Conservation (phyloP, 2,888 invertebrate species). For the Plagodis dolabraria region DNA sequence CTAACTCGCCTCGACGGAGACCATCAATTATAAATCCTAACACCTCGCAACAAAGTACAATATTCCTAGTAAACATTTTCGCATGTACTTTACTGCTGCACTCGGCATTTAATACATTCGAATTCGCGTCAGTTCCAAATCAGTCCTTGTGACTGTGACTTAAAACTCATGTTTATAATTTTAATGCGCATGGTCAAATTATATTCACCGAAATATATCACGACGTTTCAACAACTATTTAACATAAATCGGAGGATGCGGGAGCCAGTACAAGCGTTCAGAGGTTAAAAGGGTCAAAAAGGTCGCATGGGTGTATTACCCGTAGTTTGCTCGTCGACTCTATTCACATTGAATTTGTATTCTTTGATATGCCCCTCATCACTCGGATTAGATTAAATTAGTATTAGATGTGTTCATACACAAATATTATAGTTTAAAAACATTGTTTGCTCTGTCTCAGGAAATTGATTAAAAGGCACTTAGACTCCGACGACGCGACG, state of each 20-base stretch:
- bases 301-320: background rate
- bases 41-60: slow-evolving; percentile 12
- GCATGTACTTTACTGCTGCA: slow-evolving; percentile 6
- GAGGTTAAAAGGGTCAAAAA: slow-evolving; percentile 18
- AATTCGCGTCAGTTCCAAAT: slow-evolving; percentile 11
- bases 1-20: slow-evolving; percentile 33
- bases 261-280: slow-evolving; percentile 4
- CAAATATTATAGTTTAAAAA: too few species aligned
- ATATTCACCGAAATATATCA: slow-evolving; percentile 23
- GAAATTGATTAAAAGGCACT: too few species aligned
- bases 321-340: background rate
- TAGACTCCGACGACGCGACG: too few species aligned
- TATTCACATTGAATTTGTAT: background rate
- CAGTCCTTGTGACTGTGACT: slow-evolving; percentile 14
- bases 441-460: too few species aligned
- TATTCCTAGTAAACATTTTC: background rate
- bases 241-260: slow-evolving; percentile 8
- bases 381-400: background rate
- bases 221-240: slow-evolving; percentile 18
- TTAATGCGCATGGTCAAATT: slow-evolving; percentile 12
- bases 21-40: slow-evolving; percentile 21
- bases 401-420: background rate
- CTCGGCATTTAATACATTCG: slow-evolving; percentile 5
- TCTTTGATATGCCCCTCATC: background rate
- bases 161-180: slow-evolving; percentile 9